These are phyloP conservation scores for Apodemia hepburni DNA, from an alignment of 2,888 invertebrate genomes.

Conservation along the genomic window DNA sequence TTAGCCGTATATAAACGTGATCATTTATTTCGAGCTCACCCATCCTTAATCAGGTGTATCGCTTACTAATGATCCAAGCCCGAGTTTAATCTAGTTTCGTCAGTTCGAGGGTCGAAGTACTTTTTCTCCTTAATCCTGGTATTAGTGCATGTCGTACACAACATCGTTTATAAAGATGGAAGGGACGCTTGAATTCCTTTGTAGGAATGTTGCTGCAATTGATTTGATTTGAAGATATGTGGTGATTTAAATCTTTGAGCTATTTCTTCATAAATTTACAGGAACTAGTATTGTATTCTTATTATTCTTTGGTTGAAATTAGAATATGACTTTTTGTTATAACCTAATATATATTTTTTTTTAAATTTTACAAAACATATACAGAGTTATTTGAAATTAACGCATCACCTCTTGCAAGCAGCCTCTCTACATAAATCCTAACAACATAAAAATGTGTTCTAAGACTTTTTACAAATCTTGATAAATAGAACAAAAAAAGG, in stretches of 20 bases:
- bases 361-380: no score
- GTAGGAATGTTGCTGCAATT: constrained; percentile 7
- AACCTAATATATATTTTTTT: no score
- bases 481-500: no score
- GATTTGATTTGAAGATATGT: neutral
- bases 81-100: constrained; percentile 58
- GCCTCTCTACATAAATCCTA: no score
- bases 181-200: constrained; percentile 5
- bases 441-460: no score
- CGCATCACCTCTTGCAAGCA: no score
- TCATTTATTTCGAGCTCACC: constrained; percentile 9
- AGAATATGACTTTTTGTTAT: no score
- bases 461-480: no score
- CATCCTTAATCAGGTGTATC: constrained; percentile 65
- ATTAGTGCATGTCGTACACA: constrained; percentile 48
- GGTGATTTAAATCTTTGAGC: neutral
- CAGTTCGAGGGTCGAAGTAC: constrained; percentile 51
- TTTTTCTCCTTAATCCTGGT: constrained; percentile 71
- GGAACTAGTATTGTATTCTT: no score
- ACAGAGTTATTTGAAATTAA: no score
- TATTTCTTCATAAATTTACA: neutral
- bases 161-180: constrained; percentile 19
- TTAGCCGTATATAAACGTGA: constrained; percentile 1
- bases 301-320: no score
- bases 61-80: constrained; percentile 67